These are phyloP conservation scores for Phalanger gymnotis DNA, from an alignment of 2,797 vertebrate genomes.

Conservation along the genomic window DNA sequence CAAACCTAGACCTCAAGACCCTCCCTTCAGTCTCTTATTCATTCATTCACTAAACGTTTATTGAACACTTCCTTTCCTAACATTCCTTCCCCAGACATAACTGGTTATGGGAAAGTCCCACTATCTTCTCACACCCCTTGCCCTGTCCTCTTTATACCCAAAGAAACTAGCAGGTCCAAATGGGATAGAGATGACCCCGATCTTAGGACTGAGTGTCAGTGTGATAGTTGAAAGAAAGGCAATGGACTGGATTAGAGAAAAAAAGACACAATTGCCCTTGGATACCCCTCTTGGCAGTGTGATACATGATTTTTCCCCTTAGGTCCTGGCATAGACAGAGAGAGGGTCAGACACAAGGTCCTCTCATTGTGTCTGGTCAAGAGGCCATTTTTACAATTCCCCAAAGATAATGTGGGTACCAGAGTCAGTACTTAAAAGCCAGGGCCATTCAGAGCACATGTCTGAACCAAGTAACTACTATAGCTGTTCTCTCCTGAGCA, in stretches of 20 bases:
- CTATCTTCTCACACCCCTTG: background rate
- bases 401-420: background rate
- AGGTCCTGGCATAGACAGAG: background rate
- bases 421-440: background rate
- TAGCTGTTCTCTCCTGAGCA: background rate
- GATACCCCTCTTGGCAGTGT: background rate
- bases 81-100: background rate
- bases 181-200: background rate
- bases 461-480: constrained; percentile 32
- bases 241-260: background rate
- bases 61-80: background rate
- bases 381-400: background rate
- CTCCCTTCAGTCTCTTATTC: background rate
- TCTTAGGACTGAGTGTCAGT: background rate
- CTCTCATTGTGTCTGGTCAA: background rate
- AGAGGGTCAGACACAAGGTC: background rate
- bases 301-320: background rate
- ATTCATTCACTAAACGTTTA: background rate
- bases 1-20: background rate
- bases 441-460: constrained; percentile 8
- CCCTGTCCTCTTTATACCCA: background rate
- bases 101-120: background rate
- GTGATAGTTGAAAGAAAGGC: background rate
- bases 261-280: background rate
- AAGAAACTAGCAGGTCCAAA: background rate